Conservation (phyloP, 2,113 vertebrate species). For the Psephotus haematonotus region DNA sequence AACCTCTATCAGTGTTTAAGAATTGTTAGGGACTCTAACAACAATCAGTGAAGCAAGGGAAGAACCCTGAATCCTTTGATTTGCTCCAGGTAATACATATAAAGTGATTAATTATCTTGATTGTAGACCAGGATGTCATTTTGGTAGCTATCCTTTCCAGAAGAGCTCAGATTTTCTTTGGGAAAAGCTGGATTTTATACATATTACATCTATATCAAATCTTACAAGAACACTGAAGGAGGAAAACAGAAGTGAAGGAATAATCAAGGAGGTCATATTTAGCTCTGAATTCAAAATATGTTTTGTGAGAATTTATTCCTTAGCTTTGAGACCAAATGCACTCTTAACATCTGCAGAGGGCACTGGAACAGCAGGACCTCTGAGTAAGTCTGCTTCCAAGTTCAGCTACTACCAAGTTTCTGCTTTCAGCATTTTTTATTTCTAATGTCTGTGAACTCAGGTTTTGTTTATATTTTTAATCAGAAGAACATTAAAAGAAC, state of each 20-base stretch:
- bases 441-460: not conserved
- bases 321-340: not conserved
- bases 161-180: not conserved
- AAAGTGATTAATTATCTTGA: not conserved
- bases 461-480: not conserved
- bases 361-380: not conserved
- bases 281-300: not conserved
- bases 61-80: not conserved
- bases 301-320: not conserved
- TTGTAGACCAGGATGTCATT: not conserved
- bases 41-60: not conserved
- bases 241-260: not conserved
- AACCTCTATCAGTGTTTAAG: not conserved
- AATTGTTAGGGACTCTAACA: not conserved
- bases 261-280: not conserved
- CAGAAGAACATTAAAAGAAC: not conserved
- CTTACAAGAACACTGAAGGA: not conserved
- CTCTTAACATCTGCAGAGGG: not conserved
- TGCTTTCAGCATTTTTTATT: not conserved
- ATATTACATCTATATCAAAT: not conserved
- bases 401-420: not conserved
- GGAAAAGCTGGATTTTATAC: not conserved
- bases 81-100: not conserved
- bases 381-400: not conserved
- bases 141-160: not conserved